Evolutionary conservation across 2,797 vertebrate species (phyloP), one percentile per base, ranked within the genome.

Genomic region (Selene dorsalis): DNA sequence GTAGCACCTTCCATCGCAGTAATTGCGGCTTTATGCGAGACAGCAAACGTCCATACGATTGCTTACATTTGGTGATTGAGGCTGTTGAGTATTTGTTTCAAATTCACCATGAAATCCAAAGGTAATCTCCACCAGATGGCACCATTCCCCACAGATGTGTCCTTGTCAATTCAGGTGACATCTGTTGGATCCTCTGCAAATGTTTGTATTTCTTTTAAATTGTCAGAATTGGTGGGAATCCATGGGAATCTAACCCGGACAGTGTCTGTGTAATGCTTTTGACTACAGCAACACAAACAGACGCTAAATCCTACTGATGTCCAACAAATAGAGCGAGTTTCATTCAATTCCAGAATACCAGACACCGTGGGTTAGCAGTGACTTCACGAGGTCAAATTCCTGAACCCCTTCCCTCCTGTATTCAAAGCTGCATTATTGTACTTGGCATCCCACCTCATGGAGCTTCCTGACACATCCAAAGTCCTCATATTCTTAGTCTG

Each of bases 371-470:
- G 17, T 76, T 53, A 50, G 66, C 62, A 18, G 48, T 65, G 82
- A 89, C 84, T 62, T 82, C 82, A 87, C 43, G 38, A 39, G 80
- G 76, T 86, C 82, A 90, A n/a, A 81, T 88, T 78, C 75, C 65
- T 70, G 26, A 77, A 82, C 87, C 83, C 77, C 58, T 86, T 86
- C 68, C 77, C 84, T 84, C 73, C 77, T 79, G 82, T 59, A 48
- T 80, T 59, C 81, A 55, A 13, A 56, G 56, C 81, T 77, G 61
- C 64, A 0, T 78, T 89, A 69, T 91, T 89, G 69, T 85, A 28
- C 79, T 91, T 90, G 86, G 88, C 89, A 30, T 58, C 58, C 45
- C 61, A 61, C 76, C 74, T 74, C 56, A 18, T 3, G 0, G 26
- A 70, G 80, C 83, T 79, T 89, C 85, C 86, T 85, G 89, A 84